Evolutionary conservation across 2,113 vertebrate species (phyloP), one percentile per base, ranked within the genome.

Genomic region (Delphinapterus leucas): DNA sequence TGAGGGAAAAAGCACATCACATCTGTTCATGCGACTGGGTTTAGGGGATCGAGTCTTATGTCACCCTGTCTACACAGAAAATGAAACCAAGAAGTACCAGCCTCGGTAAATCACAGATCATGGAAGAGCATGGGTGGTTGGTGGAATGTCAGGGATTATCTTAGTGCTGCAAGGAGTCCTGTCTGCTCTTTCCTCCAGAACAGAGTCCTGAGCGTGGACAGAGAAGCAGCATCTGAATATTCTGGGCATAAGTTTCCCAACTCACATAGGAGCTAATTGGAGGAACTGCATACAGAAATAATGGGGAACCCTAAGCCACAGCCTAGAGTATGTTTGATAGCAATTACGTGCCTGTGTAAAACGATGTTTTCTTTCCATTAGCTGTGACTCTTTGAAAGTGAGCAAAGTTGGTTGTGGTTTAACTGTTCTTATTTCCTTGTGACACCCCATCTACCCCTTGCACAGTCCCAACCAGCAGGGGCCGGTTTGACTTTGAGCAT

Each of bases 391-490:
- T 90, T 90, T 88, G 96, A 97, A 97, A 79, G 68, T 28, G 82
- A 49, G 9, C 90, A 91, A 91, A 93, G 53, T 2, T 94, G 28
- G 7, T 79, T 98, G 98, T 98, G 98, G 98, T 98, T 94, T 98
- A 98, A 98, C 98, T 97, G 98, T 88, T 71, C 88, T 91, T 88
- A 41, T 41, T 95, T 97, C 97, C 96, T 33, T 53, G 0, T 25
- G 61, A 86, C 38, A 1, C 81, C 83, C 68, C 70, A 80, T 93
- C 96, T 94, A 0, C 41, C 58, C 68, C 92, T 85, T 83, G 84
- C 89, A 77, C n/a, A 44, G 63, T 92, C 90, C 73, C 85, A 96
- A 65, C 96, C 89, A 53, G 95, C 71, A 91, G 15, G 3, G 74
- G 96, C 97, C 38, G 41, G 91, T 98, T 98, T 95, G 47, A 70